Conservation (phyloP, 2,888 invertebrate species). For the Drosophila pseudotakahashii region DNA sequence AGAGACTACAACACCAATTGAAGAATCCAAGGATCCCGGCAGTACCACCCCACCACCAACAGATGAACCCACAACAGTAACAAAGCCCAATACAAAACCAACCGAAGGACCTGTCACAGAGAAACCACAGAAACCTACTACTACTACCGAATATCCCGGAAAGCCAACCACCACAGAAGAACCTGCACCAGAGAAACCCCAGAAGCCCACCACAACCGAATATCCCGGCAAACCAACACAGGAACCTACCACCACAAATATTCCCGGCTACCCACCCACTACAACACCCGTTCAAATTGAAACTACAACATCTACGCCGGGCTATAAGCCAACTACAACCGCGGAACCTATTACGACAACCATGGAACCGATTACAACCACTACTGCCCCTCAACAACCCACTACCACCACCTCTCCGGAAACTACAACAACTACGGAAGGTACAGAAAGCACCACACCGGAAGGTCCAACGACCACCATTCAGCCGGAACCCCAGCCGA, state of each 20-base stretch:
- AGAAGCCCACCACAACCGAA: background rate
- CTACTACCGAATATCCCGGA: background rate
- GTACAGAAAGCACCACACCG: conserved; percentile 10
- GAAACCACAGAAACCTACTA: background rate
- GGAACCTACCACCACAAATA: conserved; percentile 9
- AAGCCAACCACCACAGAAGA: conserved; percentile 23
- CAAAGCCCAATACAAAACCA: conserved; percentile 35
- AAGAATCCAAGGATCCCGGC: conserved; percentile 29
- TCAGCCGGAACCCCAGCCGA: conserved; percentile 45
- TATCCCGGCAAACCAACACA: conserved; percentile 3
- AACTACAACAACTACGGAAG: conserved; percentile 6
- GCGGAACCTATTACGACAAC: conserved; percentile 12
- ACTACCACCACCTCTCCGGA: conserved; percentile 6
- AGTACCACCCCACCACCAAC: conserved; percentile 17
- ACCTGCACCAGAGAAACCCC: background rate
- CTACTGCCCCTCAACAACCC: background rate
- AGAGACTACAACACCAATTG: conserved; percentile 18
- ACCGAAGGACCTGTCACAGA: conserved; percentile 19
- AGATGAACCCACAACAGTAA: conserved; percentile 54
- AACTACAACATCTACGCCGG: conserved; percentile 36
- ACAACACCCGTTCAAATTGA: conserved; percentile 3
- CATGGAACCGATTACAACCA: conserved; percentile 4
- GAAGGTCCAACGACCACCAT: conserved; percentile 39
- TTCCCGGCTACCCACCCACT: conserved; percentile 17
- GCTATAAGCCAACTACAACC: conserved; percentile 36